Evolutionary conservation across 2,113 vertebrate species (phyloP).

Genomic region (Spermophilus dauricus): DNA sequence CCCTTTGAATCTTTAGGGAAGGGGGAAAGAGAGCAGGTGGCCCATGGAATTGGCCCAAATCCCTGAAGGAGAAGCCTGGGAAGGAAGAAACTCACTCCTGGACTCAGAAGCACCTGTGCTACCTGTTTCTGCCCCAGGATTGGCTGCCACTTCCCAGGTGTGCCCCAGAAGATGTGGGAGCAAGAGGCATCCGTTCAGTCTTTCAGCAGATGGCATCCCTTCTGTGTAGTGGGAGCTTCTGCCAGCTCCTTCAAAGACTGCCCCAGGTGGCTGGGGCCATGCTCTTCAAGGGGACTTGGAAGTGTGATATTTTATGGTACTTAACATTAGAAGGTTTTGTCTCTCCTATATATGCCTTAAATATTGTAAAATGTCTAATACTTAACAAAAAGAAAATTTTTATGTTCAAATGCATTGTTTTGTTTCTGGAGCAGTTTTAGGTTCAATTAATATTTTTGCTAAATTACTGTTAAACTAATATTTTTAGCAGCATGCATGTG

Average conservation of each 20-base stretch:
- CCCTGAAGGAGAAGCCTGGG: background rate
- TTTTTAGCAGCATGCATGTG: background rate
- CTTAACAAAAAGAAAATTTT: background rate
- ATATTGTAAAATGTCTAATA: background rate
- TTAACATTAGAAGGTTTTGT: background rate
- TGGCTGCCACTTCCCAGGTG: background rate
- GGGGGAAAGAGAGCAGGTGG: background rate
- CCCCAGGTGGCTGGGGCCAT: background rate
- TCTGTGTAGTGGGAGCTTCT: background rate
- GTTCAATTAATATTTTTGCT: background rate
- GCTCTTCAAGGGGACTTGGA: background rate
- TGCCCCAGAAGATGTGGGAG: background rate
- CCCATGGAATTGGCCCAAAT: background rate
- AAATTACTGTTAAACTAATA: background rate
- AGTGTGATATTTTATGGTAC: background rate
- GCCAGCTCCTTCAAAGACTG: background rate
- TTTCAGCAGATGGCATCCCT: conserved; percentile 49
- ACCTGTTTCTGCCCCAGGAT: background rate
- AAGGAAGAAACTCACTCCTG: background rate
- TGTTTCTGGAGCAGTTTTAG: background rate
- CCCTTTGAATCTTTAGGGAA: background rate
- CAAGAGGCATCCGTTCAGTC: background rate
- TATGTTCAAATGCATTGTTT: background rate
- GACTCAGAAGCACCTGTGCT: background rate
- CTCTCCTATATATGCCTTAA: background rate